These are phyloP conservation scores for Drosophila burlai DNA, from an alignment of 1,140 invertebrate genomes.

Conservation along the genomic window DNA sequence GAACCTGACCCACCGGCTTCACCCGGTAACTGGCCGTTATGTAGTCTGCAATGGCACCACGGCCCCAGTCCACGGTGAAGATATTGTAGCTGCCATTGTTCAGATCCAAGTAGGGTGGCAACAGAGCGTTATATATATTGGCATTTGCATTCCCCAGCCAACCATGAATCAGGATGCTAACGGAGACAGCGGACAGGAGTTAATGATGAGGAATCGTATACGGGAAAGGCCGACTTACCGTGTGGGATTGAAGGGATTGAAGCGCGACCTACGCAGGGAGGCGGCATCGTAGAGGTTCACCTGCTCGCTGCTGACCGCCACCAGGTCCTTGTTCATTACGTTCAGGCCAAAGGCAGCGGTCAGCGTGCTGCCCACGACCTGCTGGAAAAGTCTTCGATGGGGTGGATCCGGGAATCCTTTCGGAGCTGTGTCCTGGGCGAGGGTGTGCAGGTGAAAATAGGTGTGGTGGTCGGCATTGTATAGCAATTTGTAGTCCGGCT, in stretches of 20 bases:
- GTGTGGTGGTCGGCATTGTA: conserved; percentile 81
- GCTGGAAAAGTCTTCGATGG: conserved; percentile 53
- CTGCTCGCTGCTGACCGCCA: conserved; percentile 55
- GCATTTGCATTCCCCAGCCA: conserved; percentile 75
- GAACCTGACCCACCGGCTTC: conserved; percentile 85
- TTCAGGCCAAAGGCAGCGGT: conserved; percentile 76
- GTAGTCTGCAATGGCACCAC: conserved; percentile 85
- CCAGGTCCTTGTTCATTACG: conserved; percentile 25
- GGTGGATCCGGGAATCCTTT: not conserved
- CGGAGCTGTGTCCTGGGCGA: conserved; percentile 3
- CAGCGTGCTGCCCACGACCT: conserved; percentile 70
- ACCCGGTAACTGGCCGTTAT: conserved; percentile 86
- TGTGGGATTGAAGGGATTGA: conserved; percentile 81
- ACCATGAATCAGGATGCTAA: conserved; percentile 81
- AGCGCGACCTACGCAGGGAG: conserved; percentile 73
- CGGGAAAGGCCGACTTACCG: conserved; percentile 53
- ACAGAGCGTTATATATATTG: conserved; percentile 61
- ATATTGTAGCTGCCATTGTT: conserved; percentile 86
- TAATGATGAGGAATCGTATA: not conserved
- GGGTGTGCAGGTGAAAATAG: conserved; percentile 74
- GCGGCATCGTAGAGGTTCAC: conserved; percentile 73
- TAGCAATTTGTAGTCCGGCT: conserved; percentile 75
- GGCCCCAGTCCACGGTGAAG: conserved; percentile 87
- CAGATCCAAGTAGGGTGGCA: conserved; percentile 81
- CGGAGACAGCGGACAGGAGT: not conserved